Base-by-base conservation (phyloP, 2,888 invertebrate genomes). In the Dysmachus trigonus region DNA sequence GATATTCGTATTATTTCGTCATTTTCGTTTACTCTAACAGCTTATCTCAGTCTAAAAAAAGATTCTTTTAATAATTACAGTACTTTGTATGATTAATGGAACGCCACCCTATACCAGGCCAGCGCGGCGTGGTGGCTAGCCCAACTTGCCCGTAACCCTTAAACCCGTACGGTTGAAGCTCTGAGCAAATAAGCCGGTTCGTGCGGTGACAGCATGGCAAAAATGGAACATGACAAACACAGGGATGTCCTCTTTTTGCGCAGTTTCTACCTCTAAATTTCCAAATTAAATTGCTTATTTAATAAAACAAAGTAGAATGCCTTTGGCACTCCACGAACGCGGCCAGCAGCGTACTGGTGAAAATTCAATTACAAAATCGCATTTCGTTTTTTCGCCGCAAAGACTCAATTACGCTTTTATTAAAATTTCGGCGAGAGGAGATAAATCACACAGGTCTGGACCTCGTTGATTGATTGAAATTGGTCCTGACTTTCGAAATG, bases 401-500 rank as follows among this genome's bases (percentile, higher is more conserved):
- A 76, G 76, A 76, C 35, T 76, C 35, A 76, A 76, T 41, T 76
- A 76, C 76, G 35, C 62, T 76, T 76, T 76, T 76, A 76, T 76
- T 76, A 76, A 76, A 76, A 76, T 76, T 76, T 76, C 76, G 76
- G 22, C 7, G 62, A 22, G 76, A 38, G 76, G 18, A 76, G 35
- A 76, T 76, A 76, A 76, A 76, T 76, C 76, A 76, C n/a, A 76
- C 76, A 6, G 76, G 35, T 22, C 22, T 76, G 76, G 18, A 76
- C n/a, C 76, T 76, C 76, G n/a, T 76, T 76, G 76, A 76, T 76
- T 76, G 76, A 76, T 76, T 76, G 76, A 76, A 76, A 76, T 76
- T 76, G 76, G 76, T 76, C n/a, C 76, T 76, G 76, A 76, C 76
- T 76, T 76, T 76, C 76, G 35, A 35, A 76, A 76, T 41, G 22